These are phyloP conservation scores for Eutrigla gurnardus DNA, from an alignment of 2,797 vertebrate genomes.

Conservation along the genomic window DNA sequence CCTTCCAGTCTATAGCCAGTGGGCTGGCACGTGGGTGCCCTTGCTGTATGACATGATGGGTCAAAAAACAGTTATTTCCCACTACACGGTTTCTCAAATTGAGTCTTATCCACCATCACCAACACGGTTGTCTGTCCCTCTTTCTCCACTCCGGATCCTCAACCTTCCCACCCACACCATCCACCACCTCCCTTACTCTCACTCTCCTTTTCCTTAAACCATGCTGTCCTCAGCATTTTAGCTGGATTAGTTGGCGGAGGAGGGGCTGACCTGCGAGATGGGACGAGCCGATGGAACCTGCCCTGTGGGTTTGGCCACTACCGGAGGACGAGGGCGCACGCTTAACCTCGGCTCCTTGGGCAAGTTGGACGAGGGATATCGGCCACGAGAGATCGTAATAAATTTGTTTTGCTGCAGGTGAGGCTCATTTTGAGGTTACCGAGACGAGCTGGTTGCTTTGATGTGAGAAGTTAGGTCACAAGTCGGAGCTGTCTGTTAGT, in stretches of 20 bases:
- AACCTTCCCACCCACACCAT: conserved; percentile 44
- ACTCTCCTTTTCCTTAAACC: conserved; percentile 66
- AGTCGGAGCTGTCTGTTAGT: conserved; percentile 19
- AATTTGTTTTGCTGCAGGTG: conserved; percentile 33
- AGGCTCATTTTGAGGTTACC: conserved; percentile 33
- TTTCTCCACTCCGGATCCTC: conserved; percentile 12
- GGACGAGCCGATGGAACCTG: conserved; percentile 65
- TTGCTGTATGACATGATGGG: conserved; percentile 82
- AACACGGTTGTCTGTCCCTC: conserved; percentile 47
- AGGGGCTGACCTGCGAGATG: conserved; percentile 68
- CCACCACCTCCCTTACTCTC: conserved; percentile 34
- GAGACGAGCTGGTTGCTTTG: conserved; percentile 31
- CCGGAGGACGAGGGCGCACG: conserved; percentile 29
- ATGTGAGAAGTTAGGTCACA: conserved; percentile 16
- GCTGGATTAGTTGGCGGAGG: conserved; percentile 62
- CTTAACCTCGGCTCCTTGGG: conserved; percentile 61
- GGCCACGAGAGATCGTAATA: conserved; percentile 20
- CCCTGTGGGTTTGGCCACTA: conserved; percentile 56
- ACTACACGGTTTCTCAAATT: conserved; percentile 81
- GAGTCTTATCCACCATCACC: conserved; percentile 79
- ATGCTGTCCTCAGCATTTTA: conserved; percentile 76
- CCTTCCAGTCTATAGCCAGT: conserved; percentile 49
- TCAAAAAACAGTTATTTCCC: conserved; percentile 83
- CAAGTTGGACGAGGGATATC: conserved; percentile 14
- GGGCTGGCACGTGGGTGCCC: conserved; percentile 68